Conservation (phyloP, 1,140 invertebrate genomes). For the Delia radicum region DNA sequence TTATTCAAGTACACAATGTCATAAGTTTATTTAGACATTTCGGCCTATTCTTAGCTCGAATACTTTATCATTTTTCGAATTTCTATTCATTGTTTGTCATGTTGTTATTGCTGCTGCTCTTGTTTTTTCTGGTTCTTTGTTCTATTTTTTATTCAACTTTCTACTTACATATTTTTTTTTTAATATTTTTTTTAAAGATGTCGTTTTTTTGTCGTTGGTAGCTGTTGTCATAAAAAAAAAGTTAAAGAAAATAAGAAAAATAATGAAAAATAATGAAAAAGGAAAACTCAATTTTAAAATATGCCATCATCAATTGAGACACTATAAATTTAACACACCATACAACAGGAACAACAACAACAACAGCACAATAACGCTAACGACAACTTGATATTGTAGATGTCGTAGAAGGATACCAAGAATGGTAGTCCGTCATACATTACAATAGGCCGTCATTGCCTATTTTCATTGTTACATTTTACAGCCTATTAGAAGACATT, state of each 20-base stretch:
- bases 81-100: not conserved
- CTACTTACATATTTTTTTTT: not conserved
- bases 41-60: not conserved
- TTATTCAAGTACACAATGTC: not conserved
- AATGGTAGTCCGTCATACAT: not conserved
- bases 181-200: not conserved
- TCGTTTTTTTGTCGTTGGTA: not conserved
- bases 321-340: constrained; percentile 8
- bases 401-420: not conserved
- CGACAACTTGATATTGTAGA: not conserved
- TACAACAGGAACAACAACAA: not conserved
- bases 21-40: not conserved
- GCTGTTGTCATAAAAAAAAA: not conserved
- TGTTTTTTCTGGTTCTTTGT: not conserved
- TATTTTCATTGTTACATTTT: not conserved
- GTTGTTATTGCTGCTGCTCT: not conserved
- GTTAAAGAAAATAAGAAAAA: not conserved
- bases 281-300: not conserved
- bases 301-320: constrained; percentile 14
- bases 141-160: not conserved
- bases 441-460: not conserved
- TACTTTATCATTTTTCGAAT: not conserved
- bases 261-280: not conserved
- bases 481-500: not conserved
- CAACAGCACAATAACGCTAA: not conserved